Conservation (phyloP, 2,888 invertebrate genomes). For the Rotaria socialis region DNA sequence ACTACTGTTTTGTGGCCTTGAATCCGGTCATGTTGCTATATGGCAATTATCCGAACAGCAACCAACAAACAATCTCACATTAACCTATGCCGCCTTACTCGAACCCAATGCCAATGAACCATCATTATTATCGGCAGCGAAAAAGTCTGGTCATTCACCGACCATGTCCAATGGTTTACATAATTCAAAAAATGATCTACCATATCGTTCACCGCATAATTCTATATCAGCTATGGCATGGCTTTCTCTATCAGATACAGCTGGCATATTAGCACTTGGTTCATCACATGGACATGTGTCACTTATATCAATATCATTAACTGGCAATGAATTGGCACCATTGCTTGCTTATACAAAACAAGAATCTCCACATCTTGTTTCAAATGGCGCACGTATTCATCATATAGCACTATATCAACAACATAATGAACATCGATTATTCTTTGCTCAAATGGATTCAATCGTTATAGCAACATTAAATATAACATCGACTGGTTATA, state of each 20-base stretch:
- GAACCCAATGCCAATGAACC: slow-evolving; percentile 29
- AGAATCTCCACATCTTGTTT: slow-evolving; percentile 34
- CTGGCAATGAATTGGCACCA: slow-evolving; percentile 37
- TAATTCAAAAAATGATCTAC: background rate
- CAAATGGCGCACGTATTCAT: slow-evolving; percentile 32
- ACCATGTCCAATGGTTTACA: background rate
- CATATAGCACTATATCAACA: slow-evolving; percentile 32
- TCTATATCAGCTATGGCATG: slow-evolving; percentile 35
- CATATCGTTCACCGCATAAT: slow-evolving; percentile 18
- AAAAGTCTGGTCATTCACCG: background rate
- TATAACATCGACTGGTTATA: slow-evolving; percentile 28
- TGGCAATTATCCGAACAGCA: slow-evolving; percentile 32
- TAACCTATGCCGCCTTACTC: background rate
- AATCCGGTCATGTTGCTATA: slow-evolving; percentile 31
- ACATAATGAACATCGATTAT: slow-evolving; percentile 33
- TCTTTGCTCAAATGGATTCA: slow-evolving; percentile 34
- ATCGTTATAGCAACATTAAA: slow-evolving; percentile 31
- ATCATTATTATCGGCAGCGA: background rate
- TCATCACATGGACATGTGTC: slow-evolving; percentile 28
- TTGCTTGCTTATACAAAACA: slow-evolving; percentile 28
- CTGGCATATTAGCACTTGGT: slow-evolving; percentile 7
- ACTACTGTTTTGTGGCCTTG: background rate
- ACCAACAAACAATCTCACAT: slow-evolving; percentile 2
- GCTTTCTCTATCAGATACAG: slow-evolving; percentile 25
- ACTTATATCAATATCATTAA: slow-evolving; percentile 26